phyloP scores from a whole-genome alignment of 2,797 vertebrate genomes.

The Sitta carolinensis region DNA sequence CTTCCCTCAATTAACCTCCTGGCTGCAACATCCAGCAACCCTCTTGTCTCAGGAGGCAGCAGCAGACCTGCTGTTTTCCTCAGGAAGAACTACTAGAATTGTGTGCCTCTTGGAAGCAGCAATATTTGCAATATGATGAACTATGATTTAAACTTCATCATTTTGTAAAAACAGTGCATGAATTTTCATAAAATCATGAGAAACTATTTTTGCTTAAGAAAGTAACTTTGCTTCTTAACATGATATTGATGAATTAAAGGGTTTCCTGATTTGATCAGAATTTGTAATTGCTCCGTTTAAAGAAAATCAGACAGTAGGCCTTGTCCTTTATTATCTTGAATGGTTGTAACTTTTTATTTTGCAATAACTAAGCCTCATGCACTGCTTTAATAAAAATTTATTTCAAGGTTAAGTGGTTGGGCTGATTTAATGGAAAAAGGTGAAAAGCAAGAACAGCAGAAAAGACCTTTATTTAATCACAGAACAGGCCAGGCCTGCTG shows the following conservation, averaged over 20 bases:
- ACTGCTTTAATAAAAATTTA: neutral
- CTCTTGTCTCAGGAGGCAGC: neutral
- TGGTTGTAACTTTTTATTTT: neutral
- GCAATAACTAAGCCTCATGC: neutral
- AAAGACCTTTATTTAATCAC: neutral
- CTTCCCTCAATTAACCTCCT: neutral
- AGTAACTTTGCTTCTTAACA: neutral
- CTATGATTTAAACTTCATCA: neutral
- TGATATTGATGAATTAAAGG: neutral
- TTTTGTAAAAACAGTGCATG: neutral
- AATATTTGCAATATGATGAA: neutral
- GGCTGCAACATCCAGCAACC: neutral
- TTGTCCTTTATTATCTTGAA: neutral
- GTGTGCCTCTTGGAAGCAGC: neutral
- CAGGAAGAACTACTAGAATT: neutral
- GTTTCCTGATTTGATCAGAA: neutral
- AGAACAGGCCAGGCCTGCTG: neutral
- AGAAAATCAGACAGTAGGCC: neutral
- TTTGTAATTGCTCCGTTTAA: neutral
- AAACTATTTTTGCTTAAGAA: neutral
- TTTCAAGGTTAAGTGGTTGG: neutral
- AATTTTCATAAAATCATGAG: neutral
- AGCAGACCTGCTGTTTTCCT: neutral
- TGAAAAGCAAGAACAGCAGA: neutral
- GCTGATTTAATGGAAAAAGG: neutral